phyloP scores from a whole-genome alignment of 2,113 vertebrate species.

The Sinocyclocheilus maitianheensis region DNA sequence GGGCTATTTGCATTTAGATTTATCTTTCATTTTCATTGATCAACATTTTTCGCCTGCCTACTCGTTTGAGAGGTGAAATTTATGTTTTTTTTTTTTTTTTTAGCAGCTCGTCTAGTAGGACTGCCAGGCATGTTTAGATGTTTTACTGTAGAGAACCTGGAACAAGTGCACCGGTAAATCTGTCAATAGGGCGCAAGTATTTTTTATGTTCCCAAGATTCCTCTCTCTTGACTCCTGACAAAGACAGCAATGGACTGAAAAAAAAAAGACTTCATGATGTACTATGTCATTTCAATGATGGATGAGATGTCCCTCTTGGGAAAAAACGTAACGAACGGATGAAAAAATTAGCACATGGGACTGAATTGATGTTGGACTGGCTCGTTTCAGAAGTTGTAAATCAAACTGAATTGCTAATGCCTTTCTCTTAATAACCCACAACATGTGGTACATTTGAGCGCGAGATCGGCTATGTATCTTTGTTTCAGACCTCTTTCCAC shows the following conservation, averaged over 20 bases:
- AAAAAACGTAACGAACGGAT: neutral
- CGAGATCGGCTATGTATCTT: neutral
- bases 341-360: slow-evolving; percentile 37
- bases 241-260: slow-evolving; percentile 27
- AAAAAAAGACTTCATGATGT: slow-evolving; percentile 48
- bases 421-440: slow-evolving; percentile 42
- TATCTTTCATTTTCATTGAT: slow-evolving; percentile 74
- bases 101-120: slow-evolving; percentile 25
- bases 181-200: slow-evolving; percentile 25
- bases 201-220: slow-evolving; percentile 34
- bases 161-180: slow-evolving; percentile 38
- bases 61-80: slow-evolving; percentile 29
- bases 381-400: slow-evolving; percentile 41
- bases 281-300: slow-evolving; percentile 57
- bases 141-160: slow-evolving; percentile 46
- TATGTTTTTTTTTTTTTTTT: neutral
- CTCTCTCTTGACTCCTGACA: slow-evolving; percentile 20
- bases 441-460: slow-evolving; percentile 1
- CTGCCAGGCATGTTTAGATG: slow-evolving; percentile 30
- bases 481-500: slow-evolving; percentile 12
- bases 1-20: slow-evolving; percentile 73
- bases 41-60: slow-evolving; percentile 55
- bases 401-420: slow-evolving; percentile 47
- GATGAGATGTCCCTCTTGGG: slow-evolving; percentile 47
- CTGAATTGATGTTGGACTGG: slow-evolving; percentile 29